phyloP scores from a whole-genome alignment of 2,888 invertebrate genomes.

The Seira musarum region DNA sequence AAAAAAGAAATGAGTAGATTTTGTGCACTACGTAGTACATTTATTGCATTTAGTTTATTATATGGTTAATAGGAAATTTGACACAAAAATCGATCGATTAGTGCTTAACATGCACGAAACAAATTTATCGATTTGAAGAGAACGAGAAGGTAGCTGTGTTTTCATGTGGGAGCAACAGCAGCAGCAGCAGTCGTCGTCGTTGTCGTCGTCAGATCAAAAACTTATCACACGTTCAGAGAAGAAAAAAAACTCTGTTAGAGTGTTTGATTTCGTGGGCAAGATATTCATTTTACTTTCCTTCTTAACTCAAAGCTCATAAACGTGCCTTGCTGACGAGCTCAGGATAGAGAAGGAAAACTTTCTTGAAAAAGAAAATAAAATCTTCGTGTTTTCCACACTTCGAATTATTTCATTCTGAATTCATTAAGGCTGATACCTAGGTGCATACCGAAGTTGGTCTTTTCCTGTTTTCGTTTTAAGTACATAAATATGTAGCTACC shows the following conservation, averaged over 20 bases:
- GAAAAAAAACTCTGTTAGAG: too few species aligned
- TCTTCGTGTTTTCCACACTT: not conserved
- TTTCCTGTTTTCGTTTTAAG: too few species aligned
- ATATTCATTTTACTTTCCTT: too few species aligned
- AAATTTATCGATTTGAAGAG: constrained; percentile 67
- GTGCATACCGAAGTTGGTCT: too few species aligned
- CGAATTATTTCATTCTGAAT: not conserved
- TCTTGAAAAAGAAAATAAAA: constrained; percentile 11
- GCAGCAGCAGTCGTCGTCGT: not conserved
- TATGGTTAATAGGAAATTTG: constrained; percentile 59
- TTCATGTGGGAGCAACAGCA: too few species aligned
- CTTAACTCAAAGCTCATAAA: constrained; percentile 31
- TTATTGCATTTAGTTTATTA: constrained; percentile 17
- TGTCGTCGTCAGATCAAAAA: constrained; percentile 38
- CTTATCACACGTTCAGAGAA: constrained; percentile 36
- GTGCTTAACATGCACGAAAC: constrained; percentile 68
- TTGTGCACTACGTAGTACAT: not conserved
- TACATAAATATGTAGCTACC: too few species aligned
- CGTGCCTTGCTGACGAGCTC: constrained; percentile 40
- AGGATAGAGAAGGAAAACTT: constrained; percentile 23
- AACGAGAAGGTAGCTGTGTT: too few species aligned
- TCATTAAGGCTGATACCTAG: too few species aligned
- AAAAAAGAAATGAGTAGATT: constrained; percentile 9
- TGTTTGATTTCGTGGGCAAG: too few species aligned
- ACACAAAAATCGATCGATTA: constrained; percentile 68